phyloP scores from a whole-genome alignment of 1,140 invertebrate species.

The Camponotus vicinus region DNA sequence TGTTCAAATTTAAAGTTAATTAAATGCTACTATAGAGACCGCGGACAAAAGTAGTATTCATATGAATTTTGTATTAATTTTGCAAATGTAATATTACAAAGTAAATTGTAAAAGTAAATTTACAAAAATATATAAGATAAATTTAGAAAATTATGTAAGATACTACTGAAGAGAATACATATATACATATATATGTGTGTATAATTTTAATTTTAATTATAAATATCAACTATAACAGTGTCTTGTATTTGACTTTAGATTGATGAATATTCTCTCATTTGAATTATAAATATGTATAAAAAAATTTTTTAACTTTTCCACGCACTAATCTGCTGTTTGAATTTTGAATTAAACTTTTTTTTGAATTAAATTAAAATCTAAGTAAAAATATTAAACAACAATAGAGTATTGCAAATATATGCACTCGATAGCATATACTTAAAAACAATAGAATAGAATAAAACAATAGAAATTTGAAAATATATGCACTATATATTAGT shows the following conservation, averaged over 20 bases:
- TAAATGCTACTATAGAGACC: conserved; percentile 29
- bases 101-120: conserved; percentile 8
- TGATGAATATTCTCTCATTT: background rate
- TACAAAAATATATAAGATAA: conserved; percentile 9
- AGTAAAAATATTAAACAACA: too few species aligned
- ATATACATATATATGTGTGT: too few species aligned
- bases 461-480: background rate
- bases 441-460: too few species aligned
- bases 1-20: conserved; percentile 46
- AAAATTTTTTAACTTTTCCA: background rate
- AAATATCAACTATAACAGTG: background rate
- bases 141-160: too few species aligned
- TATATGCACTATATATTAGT: background rate
- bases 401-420: too few species aligned
- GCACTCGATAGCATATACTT: too few species aligned
- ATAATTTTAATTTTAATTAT: conserved; percentile 17
- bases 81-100: conserved; percentile 22
- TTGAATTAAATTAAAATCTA: too few species aligned
- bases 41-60: conserved; percentile 9
- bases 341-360: too few species aligned
- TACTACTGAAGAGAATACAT: too few species aligned
- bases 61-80: conserved; percentile 25
- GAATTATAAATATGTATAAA: background rate
- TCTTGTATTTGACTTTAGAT: background rate
- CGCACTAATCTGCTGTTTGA: background rate